Conservation (phyloP, 2,113 vertebrate genomes). For the Epinephelus moara region DNA sequence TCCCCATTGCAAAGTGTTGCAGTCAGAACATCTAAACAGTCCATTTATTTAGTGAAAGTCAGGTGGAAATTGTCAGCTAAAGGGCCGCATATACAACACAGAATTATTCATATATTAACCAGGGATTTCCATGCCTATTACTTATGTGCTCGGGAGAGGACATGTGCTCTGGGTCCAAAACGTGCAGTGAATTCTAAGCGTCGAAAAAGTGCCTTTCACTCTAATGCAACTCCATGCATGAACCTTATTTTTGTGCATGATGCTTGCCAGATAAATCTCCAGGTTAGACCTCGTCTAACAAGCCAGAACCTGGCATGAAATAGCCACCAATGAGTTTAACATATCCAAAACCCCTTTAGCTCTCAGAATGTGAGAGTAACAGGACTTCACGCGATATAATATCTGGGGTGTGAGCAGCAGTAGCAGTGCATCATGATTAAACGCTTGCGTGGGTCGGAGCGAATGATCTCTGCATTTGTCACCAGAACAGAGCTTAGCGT, state of each 20-base stretch:
- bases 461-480: conserved; percentile 79
- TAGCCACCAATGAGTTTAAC: neutral
- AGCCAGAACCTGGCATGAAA: conserved; percentile 14
- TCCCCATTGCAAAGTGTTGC: conserved; percentile 14
- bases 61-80: conserved; percentile 41
- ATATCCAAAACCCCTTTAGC: conserved; percentile 16
- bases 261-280: neutral
- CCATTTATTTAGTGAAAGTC: conserved; percentile 51
- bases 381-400: conserved; percentile 43
- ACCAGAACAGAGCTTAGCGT: conserved; percentile 79
- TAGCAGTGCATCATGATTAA: conserved; percentile 77
- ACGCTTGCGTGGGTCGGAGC: conserved; percentile 75
- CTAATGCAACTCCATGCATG: neutral
- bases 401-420: conserved; percentile 75
- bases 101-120: conserved; percentile 64
- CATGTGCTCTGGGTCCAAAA: conserved; percentile 32
- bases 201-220: neutral
- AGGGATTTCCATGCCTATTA: conserved; percentile 55
- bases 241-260: conserved; percentile 6
- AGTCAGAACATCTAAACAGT: conserved; percentile 26
- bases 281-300: neutral
- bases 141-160: conserved; percentile 31
- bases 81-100: conserved; percentile 36
- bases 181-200: conserved; percentile 35
- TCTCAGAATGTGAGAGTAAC: conserved; percentile 29